phyloP scores from a whole-genome alignment of 2,888 invertebrate genomes.

The Apamea crenata region DNA sequence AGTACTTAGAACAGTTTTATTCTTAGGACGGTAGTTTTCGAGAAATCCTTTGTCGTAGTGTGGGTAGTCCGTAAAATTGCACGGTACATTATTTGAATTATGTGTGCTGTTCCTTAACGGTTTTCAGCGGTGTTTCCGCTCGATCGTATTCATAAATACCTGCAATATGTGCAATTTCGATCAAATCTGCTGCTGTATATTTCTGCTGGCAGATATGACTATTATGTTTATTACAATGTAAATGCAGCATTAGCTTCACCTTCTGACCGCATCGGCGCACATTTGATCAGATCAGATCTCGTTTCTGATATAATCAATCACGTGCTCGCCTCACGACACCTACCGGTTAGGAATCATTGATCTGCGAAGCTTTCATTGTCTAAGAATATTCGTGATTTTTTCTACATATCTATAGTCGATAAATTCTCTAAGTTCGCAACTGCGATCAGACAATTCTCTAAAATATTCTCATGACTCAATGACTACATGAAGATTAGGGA shows the following conservation, averaged over 20 bases:
- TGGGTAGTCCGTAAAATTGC: slow-evolving; percentile 55
- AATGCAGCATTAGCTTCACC: slow-evolving; percentile 35
- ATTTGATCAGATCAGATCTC: slow-evolving; percentile 55
- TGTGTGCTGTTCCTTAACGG: slow-evolving; percentile 36
- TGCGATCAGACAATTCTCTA: neutral
- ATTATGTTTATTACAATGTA: slow-evolving; percentile 13
- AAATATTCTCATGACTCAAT: slow-evolving; percentile 44
- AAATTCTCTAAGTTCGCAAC: neutral
- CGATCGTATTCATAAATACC: slow-evolving; percentile 33
- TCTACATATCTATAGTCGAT: neutral
- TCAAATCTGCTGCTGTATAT: slow-evolving; percentile 6
- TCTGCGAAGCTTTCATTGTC: slow-evolving; percentile 4
- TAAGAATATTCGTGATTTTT: slow-evolving; percentile 16
- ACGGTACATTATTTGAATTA: slow-evolving; percentile 52
- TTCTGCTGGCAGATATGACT: slow-evolving; percentile 15
- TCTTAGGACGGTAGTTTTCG: slow-evolving; percentile 39
- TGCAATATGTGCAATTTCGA: neutral
- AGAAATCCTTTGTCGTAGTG: slow-evolving; percentile 55
- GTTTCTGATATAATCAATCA: slow-evolving; percentile 57
- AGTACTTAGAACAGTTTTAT: slow-evolving; percentile 41
- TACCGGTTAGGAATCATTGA: slow-evolving; percentile 22
- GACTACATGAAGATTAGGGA: slow-evolving; percentile 26
- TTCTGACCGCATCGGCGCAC: slow-evolving; percentile 44
- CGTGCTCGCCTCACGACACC: slow-evolving; percentile 45
- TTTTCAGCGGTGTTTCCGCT: slow-evolving; percentile 51